Evolutionary conservation across 2,113 vertebrate species (phyloP), one percentile per base, ranked within the genome.

Genomic region (Erythrocercus mccallii): DNA sequence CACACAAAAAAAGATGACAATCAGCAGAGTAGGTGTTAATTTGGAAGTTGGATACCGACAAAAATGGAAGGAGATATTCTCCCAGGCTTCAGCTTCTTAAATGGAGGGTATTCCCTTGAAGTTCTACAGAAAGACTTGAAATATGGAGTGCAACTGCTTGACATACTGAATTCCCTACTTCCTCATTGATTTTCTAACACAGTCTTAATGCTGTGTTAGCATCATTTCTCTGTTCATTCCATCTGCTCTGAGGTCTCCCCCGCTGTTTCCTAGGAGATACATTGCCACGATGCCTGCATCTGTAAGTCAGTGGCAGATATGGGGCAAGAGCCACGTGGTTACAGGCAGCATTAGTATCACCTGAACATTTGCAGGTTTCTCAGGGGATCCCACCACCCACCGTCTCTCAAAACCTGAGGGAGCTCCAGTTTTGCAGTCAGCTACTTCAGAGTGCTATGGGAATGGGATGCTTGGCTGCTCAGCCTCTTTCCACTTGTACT

Each of bases 221-320:
- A 96, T 81, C 82, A 68, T 94, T 91, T 84, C 51, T 90, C 85
- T 81, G 76, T 73, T 95, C 68, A 19, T 71, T 92, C 93, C 94
- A 96, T 92, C 95, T 94, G 90, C 88, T 96, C 79, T 48, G 62
- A 94, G 82, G 85, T 93, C 92, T 96, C 82, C 90, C 93, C 92
- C 2, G 64, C 88, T 95, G 94, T 97, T 96, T 96, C 93, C 94
- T 96, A 92, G 94, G 96, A 96, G 93, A 95, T 79, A 33, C 53
- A 93, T 78, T 93, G 82, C 92, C 79, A 90, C 0, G 1, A 72
- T 65, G 72, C 57, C 82, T 81, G 93, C 92, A 90, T 95, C 92
- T 96, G 94, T 83, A 95, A 93, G 76, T 71, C 82, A 51, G 74
- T 91, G 79, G 87, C 91, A 93, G 87, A 95, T 68, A 95, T 33